Base-by-base conservation (phyloP, 2,797 vertebrate genomes). In the Halcyon leucocephala region DNA sequence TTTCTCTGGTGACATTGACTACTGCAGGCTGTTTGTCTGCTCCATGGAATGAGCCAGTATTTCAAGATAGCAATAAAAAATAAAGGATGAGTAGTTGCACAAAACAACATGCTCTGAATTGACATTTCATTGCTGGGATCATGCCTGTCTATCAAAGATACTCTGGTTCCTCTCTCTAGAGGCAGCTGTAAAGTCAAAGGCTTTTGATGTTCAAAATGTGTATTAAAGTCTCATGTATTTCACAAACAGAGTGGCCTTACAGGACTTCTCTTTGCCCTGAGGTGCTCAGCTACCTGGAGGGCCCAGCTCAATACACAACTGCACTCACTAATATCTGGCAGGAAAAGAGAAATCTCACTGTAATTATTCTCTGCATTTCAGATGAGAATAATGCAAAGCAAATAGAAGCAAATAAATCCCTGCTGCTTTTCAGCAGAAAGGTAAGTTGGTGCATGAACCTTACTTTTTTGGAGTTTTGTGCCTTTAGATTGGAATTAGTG, bases 51-150 rank as follows among this genome's bases (percentile, higher is more conserved):
- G 3, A 42, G n/a, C 12, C n/a, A 93, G 25, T 12, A 44, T 52
- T 88, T 91, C 46, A 74, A 42, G 55, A 39, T 6, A 74, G 28
- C 26, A 67, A 65, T 46, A 71, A 82, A 82, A 78, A 83, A 49
- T 18, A 64, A 86, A 90, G 13, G 25, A 21, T 16, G 24, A 89
- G 19, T 31, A 88, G 15, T 26, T 76, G 33, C 6, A 3, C 33
- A 91, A 33, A 93, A 35, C 28, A 87, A 42, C 21, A 54, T 33
- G 17, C 78, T 82, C 73, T 73, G 72, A 73, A 79, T 19, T 89
- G 90, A 89, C 86, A 84, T 95, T 96, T 93, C 39, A 28, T 46
- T 82, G 14, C 55, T 60, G 39, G 24, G 74, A 67, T 88, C 70
- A 67, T 77, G 44, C 24, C 37, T 85, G 55, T 24, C 33, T 90